Evolutionary conservation across 1,140 invertebrate genomes (phyloP).

Genomic region (Dreissena polymorpha): DNA sequence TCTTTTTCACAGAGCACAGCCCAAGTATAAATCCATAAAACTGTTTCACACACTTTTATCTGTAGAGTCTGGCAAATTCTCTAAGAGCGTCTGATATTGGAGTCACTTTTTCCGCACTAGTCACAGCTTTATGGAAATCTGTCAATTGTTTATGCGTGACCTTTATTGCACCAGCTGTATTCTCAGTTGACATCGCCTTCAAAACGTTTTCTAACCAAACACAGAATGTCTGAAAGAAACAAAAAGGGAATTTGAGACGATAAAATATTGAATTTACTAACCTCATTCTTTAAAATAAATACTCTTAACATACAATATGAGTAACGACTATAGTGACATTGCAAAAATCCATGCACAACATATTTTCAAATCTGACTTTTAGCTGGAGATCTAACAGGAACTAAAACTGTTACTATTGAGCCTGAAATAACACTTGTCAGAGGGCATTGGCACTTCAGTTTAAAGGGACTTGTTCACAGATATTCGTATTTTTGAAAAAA

Average conservation of each 20-base stretch:
- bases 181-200: conserved; percentile 87
- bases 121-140: conserved; percentile 90
- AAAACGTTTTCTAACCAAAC: conserved; percentile 88
- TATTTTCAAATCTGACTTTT: no score
- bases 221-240: conserved; percentile 80
- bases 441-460: no score
- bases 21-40: no score
- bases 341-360: no score
- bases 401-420: no score
- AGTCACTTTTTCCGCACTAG: conserved; percentile 86
- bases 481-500: no score
- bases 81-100: conserved; percentile 85
- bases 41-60: conserved; percentile 78
- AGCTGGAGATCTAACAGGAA: no score
- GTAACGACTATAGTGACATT: no score
- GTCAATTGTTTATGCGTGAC: conserved; percentile 91
- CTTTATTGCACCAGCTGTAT: conserved; percentile 86
- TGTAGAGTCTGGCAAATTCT: conserved; percentile 89
- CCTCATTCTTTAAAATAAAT: not conserved
- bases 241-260: conserved; percentile 45
- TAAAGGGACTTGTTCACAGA: no score
- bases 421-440: no score
- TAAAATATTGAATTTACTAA: conserved; percentile 33
- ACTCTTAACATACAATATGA: no score
- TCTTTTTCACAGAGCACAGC: no score